These are phyloP conservation scores for Alauda arvensis DNA, from an alignment of 2,797 vertebrate species.

Conservation along the genomic window DNA sequence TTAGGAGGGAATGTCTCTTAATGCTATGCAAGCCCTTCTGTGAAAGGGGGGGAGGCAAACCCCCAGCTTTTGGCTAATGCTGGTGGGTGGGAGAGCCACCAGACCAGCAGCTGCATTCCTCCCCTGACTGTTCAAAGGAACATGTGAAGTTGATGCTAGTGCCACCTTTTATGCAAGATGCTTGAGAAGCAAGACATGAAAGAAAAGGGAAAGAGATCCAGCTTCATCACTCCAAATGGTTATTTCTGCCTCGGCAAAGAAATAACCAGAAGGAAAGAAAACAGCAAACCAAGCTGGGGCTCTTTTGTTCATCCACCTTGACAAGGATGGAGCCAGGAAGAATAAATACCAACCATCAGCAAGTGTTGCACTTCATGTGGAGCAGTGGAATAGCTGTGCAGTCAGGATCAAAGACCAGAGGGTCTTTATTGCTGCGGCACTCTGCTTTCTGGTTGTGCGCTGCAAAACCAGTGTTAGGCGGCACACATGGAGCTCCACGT, in stretches of 20 bases:
- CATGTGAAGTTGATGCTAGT: rapidly evolving
- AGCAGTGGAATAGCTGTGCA: background rate
- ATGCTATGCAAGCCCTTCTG: background rate
- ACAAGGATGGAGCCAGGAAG: background rate
- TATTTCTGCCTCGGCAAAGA: background rate
- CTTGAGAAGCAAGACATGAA: background rate
- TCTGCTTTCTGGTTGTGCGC: background rate
- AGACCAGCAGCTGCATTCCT: background rate
- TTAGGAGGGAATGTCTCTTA: background rate
- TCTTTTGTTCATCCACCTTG: background rate
- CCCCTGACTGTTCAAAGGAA: background rate
- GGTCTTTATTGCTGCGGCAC: background rate
- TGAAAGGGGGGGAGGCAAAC: background rate
- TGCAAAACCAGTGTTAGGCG: background rate
- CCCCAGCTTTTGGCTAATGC: background rate
- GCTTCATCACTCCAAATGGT: background rate
- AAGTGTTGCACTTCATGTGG: background rate
- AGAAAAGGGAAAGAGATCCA: background rate
- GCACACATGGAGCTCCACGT: background rate
- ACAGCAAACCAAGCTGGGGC: background rate
- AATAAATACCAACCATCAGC: background rate
- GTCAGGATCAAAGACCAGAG: background rate
- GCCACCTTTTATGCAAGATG: background rate
- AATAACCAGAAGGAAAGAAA: background rate
- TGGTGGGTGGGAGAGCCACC: background rate